Evolutionary conservation across 1,140 invertebrate genomes (phyloP).

Genomic region (Hetaerina americana): DNA sequence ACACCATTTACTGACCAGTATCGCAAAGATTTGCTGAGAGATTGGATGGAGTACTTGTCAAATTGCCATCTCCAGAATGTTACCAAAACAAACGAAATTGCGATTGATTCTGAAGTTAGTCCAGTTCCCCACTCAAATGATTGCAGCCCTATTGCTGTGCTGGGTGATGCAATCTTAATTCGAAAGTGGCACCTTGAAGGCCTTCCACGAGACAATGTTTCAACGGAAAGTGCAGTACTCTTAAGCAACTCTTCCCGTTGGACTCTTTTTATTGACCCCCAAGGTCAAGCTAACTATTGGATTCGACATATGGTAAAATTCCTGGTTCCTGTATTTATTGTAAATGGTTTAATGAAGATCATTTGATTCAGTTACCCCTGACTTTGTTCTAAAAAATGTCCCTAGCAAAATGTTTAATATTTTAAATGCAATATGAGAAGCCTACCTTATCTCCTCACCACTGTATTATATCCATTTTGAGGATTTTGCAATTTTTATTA

Average conservation of each 20-base stretch:
- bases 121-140: constrained; percentile 40
- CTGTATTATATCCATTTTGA: too few relatives aligned
- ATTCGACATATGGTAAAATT: constrained; percentile 47
- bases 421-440: too few relatives aligned
- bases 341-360: too few relatives aligned
- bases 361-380: too few relatives aligned
- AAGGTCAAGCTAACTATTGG: constrained; percentile 57
- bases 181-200: constrained; percentile 51
- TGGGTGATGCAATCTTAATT: constrained; percentile 47
- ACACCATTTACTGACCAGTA: constrained; percentile 49
- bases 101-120: constrained; percentile 22
- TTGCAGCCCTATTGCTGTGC: constrained; percentile 39
- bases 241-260: constrained; percentile 42
- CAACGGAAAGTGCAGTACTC: constrained; percentile 54
- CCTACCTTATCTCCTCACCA: too few relatives aligned
- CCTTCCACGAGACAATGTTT: constrained; percentile 49
- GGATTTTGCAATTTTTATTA: too few relatives aligned
- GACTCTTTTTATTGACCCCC: constrained; percentile 61
- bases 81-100: constrained; percentile 2
- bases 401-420: too few relatives aligned
- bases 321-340: too few relatives aligned
- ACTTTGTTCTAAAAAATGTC: too few relatives aligned
- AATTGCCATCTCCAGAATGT: not conserved
- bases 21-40: constrained; percentile 23
- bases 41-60: constrained; percentile 20